phyloP scores from a whole-genome alignment of 2,113 vertebrate species.

The Sialia sialis region DNA sequence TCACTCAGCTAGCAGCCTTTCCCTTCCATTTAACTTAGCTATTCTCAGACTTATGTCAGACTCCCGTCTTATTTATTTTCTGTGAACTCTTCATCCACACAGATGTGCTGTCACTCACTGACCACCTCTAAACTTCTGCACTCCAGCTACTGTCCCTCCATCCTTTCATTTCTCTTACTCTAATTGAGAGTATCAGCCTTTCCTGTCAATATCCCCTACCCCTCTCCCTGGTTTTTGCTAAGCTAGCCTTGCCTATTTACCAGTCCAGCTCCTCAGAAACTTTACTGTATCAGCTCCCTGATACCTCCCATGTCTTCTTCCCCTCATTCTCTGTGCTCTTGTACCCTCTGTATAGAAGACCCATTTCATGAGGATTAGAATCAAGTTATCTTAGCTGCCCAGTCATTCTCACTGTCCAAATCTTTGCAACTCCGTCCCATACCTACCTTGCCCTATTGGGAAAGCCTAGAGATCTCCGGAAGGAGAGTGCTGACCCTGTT shows the following conservation, averaged over 20 bases:
- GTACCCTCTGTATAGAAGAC: not conserved
- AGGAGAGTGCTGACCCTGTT: not conserved
- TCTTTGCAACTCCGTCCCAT: accelerated
- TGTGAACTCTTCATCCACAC: not conserved
- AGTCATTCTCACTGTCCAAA: not conserved
- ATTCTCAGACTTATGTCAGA: not conserved
- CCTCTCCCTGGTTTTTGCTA: not conserved
- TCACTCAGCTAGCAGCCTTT: not conserved
- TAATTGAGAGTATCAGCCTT: not conserved
- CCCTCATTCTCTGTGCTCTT: accelerated
- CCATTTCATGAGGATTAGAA: not conserved
- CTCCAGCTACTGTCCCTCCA: not conserved
- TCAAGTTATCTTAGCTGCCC: not conserved
- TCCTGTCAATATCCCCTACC: not conserved
- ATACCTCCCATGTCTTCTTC: not conserved
- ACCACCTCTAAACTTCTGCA: not conserved
- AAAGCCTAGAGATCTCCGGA: not conserved
- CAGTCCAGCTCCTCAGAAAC: not conserved
- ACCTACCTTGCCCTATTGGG: not conserved
- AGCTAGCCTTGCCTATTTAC: not conserved
- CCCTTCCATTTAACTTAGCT: not conserved
- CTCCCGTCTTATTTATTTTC: not conserved
- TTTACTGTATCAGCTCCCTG: not conserved
- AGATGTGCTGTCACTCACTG: not conserved
- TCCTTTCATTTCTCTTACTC: not conserved